Evolutionary conservation across 2,888 invertebrate genomes (phyloP).

Genomic region (Drosophila affinis): DNA sequence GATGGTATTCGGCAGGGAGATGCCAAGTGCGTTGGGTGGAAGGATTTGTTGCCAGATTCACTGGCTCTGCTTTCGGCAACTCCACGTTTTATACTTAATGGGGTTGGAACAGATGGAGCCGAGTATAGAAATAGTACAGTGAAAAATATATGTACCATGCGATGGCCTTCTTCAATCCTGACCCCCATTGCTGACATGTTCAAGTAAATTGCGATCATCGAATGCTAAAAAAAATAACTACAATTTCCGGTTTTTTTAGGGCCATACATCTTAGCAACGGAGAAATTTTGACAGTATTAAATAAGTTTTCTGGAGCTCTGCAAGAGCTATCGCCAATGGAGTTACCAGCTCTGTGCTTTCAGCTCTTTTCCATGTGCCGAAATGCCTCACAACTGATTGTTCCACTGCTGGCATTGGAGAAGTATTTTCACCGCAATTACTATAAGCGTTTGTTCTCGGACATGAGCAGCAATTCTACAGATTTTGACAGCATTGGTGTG

Average conservation of each 20-base stretch:
- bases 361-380: slow-evolving; percentile 86
- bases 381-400: slow-evolving; percentile 82
- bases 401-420: slow-evolving; percentile 84
- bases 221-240: neutral
- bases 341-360: slow-evolving; percentile 87
- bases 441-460: slow-evolving; percentile 82
- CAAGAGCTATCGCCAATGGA: slow-evolving; percentile 85
- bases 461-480: slow-evolving; percentile 82
- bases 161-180: slow-evolving; percentile 85
- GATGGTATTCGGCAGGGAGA: slow-evolving; percentile 85
- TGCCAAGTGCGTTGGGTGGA: slow-evolving; percentile 86
- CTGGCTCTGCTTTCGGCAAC: slow-evolving; percentile 85
- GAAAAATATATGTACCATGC: slow-evolving; percentile 85
- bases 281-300: slow-evolving; percentile 85
- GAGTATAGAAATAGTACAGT: slow-evolving; percentile 86
- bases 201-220: slow-evolving; percentile 83
- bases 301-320: slow-evolving; percentile 85
- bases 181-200: slow-evolving; percentile 87
- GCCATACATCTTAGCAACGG: slow-evolving; percentile 85
- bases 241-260: slow-evolving; percentile 76
- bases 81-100: slow-evolving; percentile 85
- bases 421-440: slow-evolving; percentile 85
- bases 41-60: slow-evolving; percentile 86
- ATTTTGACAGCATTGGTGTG: slow-evolving; percentile 82
- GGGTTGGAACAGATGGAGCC: slow-evolving; percentile 85